A percentile compares a stretch with the other conserved stretches of the same genome.
Evolutionary conservation across 2,113 vertebrate species (phyloP).

Genomic region (Promerops cafer): DNA sequence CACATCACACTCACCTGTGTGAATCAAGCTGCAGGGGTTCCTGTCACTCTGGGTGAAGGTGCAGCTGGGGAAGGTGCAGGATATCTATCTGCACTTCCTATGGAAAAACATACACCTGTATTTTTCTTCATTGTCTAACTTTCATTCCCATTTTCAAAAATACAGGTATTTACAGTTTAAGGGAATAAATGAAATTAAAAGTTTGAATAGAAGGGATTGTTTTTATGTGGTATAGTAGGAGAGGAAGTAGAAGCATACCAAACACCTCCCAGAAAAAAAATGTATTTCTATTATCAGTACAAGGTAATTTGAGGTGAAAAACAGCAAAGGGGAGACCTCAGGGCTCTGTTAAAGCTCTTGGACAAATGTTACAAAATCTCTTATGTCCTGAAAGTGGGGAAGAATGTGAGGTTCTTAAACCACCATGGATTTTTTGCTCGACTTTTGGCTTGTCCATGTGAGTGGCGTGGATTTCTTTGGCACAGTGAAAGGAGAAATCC

Average conservation of each 20-base stretch:
- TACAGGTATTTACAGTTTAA: neutral
- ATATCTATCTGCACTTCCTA: neutral
- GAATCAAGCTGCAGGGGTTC: neutral
- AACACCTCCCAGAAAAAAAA: neutral
- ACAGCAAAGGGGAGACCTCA: neutral
- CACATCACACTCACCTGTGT: neutral
- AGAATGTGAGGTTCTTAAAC: neutral
- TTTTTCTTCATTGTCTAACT: neutral
- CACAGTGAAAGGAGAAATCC: neutral
- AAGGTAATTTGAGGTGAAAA: neutral
- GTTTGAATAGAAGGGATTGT: neutral
- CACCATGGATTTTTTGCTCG: neutral
- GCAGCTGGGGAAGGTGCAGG: neutral
- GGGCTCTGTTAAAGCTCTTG: neutral
- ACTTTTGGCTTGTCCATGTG: neutral
- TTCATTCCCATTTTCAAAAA: neutral
- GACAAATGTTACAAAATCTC: neutral
- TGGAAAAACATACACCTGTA: neutral
- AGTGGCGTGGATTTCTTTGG: accelerated
- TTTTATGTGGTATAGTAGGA: neutral
- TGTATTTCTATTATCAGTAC: neutral
- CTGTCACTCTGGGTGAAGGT: neutral
- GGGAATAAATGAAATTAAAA: neutral
- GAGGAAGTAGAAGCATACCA: neutral
- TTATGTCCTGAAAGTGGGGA: neutral